A percentile compares a stretch with the other conserved stretches of the same genome.
These are phyloP conservation scores for Myiozetetes cayanensis DNA, from an alignment of 2,113 vertebrate species.

Conservation along the genomic window DNA sequence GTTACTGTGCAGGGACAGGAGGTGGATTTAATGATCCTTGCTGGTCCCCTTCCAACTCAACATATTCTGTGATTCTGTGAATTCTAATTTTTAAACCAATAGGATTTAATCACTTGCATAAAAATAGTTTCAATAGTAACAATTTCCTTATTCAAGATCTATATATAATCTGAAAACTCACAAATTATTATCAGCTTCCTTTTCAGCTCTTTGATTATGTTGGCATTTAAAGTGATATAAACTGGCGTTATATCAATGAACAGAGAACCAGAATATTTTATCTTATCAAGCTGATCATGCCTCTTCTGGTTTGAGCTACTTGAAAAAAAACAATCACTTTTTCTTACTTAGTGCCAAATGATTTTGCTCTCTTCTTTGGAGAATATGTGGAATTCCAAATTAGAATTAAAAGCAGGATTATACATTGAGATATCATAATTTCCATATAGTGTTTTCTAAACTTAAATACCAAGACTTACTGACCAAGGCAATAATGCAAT, in stretches of 20 bases:
- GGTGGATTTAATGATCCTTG: background rate
- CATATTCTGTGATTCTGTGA: background rate
- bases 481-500: background rate
- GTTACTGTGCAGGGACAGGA: background rate
- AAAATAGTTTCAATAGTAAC: conserved; percentile 6
- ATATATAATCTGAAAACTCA: background rate
- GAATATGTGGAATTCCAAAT: background rate
- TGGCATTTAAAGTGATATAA: background rate
- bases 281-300: background rate
- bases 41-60: background rate
- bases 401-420: background rate
- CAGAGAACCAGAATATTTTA: background rate
- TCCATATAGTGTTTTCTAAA: background rate
- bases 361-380: background rate
- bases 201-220: background rate
- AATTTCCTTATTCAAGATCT: background rate
- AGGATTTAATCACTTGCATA: background rate
- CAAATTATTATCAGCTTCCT: background rate
- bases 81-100: background rate
- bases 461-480: background rate
- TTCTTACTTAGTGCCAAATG: background rate
- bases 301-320: background rate
- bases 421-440: background rate
- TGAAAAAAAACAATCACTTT: background rate
- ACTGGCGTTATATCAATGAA: background rate